Conservation (phyloP, 2,888 invertebrate genomes). For the Thecocarcelia acutangulata region DNA sequence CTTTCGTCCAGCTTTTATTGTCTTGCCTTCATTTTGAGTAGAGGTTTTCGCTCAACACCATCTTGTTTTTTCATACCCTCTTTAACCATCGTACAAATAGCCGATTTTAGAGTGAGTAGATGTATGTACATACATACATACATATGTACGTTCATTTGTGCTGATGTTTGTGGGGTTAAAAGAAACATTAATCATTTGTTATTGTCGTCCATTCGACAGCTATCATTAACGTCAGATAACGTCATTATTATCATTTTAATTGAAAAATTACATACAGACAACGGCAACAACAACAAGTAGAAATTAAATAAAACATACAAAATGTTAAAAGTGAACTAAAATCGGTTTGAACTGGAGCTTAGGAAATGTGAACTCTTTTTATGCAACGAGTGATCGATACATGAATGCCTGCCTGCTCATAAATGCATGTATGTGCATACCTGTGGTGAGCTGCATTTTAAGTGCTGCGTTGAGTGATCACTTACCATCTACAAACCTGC, state of each 20-base stretch:
- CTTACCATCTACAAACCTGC: conserved; percentile 30
- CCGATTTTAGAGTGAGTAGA: conserved; percentile 11
- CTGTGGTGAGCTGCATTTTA: conserved; percentile 35
- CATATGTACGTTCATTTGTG: no score
- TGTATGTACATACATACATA: no score
- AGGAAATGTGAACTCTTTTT: conserved; percentile 37
- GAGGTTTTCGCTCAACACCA: conserved; percentile 27
- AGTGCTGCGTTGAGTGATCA: conserved; percentile 45
- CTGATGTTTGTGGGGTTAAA: conserved; percentile 53
- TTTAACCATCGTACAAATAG: background rate
- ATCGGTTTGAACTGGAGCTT: conserved; percentile 16
- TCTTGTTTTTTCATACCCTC: conserved; percentile 52
- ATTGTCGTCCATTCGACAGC: conserved; percentile 69
- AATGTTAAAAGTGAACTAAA: conserved; percentile 22
- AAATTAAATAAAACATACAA: conserved; percentile 50
- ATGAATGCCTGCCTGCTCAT: conserved; percentile 29
- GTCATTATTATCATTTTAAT: conserved; percentile 69
- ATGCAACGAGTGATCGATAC: conserved; percentile 19
- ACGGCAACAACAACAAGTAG: conserved; percentile 41
- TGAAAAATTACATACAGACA: conserved; percentile 67
- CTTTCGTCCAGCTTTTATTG: conserved; percentile 4
- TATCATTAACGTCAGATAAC: conserved; percentile 70
- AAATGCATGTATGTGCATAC: conserved; percentile 19
- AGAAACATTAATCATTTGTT: conserved; percentile 69
- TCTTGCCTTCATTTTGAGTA: conserved; percentile 40